Evolutionary conservation across 2,888 invertebrate genomes (phyloP).

Genomic region (Monochamus alternatus): DNA sequence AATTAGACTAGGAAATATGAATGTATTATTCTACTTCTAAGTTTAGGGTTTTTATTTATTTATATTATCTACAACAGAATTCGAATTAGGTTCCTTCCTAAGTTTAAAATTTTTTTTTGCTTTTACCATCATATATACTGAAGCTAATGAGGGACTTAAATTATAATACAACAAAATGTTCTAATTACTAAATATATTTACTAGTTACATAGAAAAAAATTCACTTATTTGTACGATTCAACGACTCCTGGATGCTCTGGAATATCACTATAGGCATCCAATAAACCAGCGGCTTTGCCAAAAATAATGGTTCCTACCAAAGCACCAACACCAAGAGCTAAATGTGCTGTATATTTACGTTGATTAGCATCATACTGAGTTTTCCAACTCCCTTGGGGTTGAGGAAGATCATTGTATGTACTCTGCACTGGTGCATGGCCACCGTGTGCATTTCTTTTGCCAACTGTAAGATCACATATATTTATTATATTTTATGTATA

Average conservation of each 20-base stretch:
- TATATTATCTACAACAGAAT: too few species aligned
- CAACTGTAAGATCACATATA: conserved; percentile 44
- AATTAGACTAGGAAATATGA: too few species aligned
- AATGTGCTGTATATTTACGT: conserved; percentile 78
- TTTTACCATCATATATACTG: background rate
- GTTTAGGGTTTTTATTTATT: too few species aligned
- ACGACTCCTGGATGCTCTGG: conserved; percentile 71
- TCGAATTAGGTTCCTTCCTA: too few species aligned
- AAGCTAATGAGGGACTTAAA: too few species aligned
- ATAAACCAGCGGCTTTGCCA: conserved; percentile 76
- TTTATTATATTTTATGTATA: background rate
- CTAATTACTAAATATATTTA: conserved; percentile 47
- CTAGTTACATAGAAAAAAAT: conserved; percentile 34
- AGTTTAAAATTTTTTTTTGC: too few species aligned
- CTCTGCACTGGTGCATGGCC: conserved; percentile 56
- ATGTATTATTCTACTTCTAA: too few species aligned
- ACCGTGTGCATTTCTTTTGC: conserved; percentile 48
- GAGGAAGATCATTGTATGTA: conserved; percentile 84
- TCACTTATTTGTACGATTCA: conserved; percentile 58
- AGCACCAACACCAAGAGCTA: conserved; percentile 76
- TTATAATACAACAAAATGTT: conserved; percentile 33
- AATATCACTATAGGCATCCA: conserved; percentile 77
- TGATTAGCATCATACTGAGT: conserved; percentile 78
- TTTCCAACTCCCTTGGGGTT: conserved; percentile 86
- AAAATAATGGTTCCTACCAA: conserved; percentile 70